Base-by-base conservation (phyloP, 2,888 invertebrate species). In the Aricia artaxerxes region DNA sequence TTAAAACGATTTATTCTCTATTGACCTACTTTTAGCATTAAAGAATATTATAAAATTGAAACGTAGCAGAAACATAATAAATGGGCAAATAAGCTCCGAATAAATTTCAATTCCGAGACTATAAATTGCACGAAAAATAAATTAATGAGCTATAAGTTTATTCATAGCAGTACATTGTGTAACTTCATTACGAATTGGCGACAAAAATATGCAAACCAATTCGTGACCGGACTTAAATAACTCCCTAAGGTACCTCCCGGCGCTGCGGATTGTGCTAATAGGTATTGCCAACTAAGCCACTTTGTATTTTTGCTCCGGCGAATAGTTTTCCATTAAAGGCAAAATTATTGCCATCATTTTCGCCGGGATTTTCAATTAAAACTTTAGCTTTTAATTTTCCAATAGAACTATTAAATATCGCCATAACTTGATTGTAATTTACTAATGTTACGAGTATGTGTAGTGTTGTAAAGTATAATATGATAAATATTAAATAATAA, bases 161-260 rank as follows among this genome's bases (percentile, higher is more conserved):
- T 79, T 80, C 79, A n/a, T 60, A 60, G 73, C 80, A 61, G 53
- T 80, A 73, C 79, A 79, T 78, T 79, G 64, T 69, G 79, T 79
- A 80, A 81, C 79, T 81, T 81, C 79, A 76, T 80, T 80, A 78
- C 78, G 77, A 80, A 79, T 77, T 80, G 73, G 80, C 78, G 78
- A 77, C 73, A 81, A 82, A 82, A 82, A 82, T 82, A 82, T 82
- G 82, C 81, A 79, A 81, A 80, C 79, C 77, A 78, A 81, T 73
- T 81, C 80, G 81, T 81, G 81, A 80, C 82, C 79, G 79, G 79
- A 78, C 80, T 79, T 79, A 80, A 81, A 82, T 76, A 35, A 57
- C 57, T 76, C 76, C 53, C 76, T n/a, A 53, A 76, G 76, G 76
- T 53, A 31, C 76, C 53, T 53, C 38, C 31, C 76, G 53, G 76